Percentiles rank a stretch among this genome's conserved stretches.
Conservation (phyloP, 2,797 vertebrate genomes). For the Pagetopsis macropterus region DNA sequence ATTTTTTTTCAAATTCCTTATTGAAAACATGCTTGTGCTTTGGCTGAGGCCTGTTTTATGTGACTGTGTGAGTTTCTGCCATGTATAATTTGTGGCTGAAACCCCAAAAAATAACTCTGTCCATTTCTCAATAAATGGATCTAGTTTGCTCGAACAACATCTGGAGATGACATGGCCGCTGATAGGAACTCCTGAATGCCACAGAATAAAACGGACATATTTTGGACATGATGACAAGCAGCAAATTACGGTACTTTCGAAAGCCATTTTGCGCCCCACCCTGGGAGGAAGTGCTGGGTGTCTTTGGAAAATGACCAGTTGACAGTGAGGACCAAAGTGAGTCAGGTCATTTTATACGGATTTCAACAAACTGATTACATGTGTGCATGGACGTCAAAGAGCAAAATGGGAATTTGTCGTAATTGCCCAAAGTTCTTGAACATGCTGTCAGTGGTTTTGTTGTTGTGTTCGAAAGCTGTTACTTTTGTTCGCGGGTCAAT, state of each 20-base stretch:
- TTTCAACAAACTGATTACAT: conserved; percentile 26
- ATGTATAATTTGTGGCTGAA: background rate
- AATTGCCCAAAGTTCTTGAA: conserved; percentile 7
- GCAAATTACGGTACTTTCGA: conserved; percentile 20
- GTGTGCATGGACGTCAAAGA: conserved; percentile 18
- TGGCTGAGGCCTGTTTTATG: conserved; percentile 28
- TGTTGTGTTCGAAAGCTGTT: no score
- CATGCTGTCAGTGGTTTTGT: conserved; percentile 19
- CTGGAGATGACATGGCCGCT: conserved; percentile 53
- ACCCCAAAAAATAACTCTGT: conserved; percentile 20
- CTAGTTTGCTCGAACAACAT: conserved; percentile 46
- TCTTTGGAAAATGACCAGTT: conserved; percentile 42
- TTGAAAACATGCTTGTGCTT: conserved; percentile 55
- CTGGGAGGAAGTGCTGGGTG: conserved; percentile 29
- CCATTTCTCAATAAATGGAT: conserved; percentile 38
- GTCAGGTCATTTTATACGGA: conserved; percentile 25
- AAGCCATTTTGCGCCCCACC: conserved; percentile 47
- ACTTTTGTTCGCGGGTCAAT: no score
- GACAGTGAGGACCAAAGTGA: conserved; percentile 10
- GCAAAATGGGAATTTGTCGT: conserved; percentile 4
- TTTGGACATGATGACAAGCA: conserved; percentile 58
- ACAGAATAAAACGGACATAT: conserved; percentile 52
- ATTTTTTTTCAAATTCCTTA: conserved; percentile 36
- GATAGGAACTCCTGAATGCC: conserved; percentile 54
- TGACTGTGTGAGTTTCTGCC: background rate